phyloP scores from a whole-genome alignment of 2,797 vertebrate genomes.

The Hirundo rustica region DNA sequence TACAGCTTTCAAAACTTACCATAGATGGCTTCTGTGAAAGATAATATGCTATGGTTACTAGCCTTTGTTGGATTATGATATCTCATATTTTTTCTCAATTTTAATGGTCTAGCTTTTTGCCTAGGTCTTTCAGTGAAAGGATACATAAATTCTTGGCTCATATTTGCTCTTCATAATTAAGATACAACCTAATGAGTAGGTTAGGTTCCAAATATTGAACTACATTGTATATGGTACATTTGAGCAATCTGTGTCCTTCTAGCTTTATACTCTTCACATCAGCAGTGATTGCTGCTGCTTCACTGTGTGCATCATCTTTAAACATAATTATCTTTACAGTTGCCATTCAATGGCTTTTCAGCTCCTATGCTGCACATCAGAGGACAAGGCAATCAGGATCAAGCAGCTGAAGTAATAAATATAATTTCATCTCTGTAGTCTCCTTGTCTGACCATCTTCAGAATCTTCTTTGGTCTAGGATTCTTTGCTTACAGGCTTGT shows the following conservation, averaged over 20 bases:
- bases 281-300: background rate
- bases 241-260: background rate
- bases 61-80: background rate
- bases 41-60: background rate
- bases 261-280: background rate
- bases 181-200: background rate
- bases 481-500: background rate
- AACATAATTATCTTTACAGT: background rate
- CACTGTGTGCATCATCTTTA: background rate
- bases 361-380: background rate
- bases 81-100: background rate
- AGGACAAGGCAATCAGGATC: background rate
- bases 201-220: background rate
- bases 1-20: background rate
- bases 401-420: background rate
- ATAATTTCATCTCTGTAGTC: background rate
- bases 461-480: background rate
- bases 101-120: background rate
- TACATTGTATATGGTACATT: background rate
- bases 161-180: background rate
- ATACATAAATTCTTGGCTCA: background rate
- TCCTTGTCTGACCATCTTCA: background rate
- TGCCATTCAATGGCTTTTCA: background rate
- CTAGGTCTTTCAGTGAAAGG: background rate
- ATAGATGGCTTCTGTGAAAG: background rate